Percentiles rank a stretch among this genome's conserved stretches.
These are phyloP conservation scores for Mormyrus lacerda DNA, from an alignment of 2,113 vertebrate genomes.

Conservation along the genomic window DNA sequence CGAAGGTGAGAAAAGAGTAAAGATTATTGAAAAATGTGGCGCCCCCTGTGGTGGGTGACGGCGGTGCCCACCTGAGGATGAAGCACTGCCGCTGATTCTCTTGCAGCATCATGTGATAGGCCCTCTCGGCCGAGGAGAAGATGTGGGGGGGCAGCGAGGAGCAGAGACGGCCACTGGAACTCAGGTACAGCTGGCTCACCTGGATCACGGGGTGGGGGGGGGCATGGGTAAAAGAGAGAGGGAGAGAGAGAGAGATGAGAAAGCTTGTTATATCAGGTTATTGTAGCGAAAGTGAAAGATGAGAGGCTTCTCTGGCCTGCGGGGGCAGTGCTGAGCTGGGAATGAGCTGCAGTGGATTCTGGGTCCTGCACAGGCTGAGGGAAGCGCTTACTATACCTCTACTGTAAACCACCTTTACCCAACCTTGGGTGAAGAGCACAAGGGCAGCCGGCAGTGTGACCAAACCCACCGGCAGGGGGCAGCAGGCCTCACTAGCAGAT, in stretches of 20 bases:
- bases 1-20: background rate
- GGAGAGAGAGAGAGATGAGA: background rate
- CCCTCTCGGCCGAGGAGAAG: conserved; percentile 85
- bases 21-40: background rate
- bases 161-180: conserved; percentile 70
- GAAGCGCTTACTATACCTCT: background rate
- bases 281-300: background rate
- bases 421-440: background rate
- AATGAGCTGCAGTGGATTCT: background rate
- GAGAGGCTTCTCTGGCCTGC: background rate
- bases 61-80: conserved; percentile 75
- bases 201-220: conserved; percentile 34
- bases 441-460: background rate
- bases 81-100: conserved; percentile 81
- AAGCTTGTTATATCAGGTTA: background rate
- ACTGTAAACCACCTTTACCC: background rate
- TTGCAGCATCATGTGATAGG: conserved; percentile 85
- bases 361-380: background rate
- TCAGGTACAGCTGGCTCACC: conserved; percentile 89
- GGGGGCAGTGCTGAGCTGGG: background rate
- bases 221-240: background rate
- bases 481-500: background rate
- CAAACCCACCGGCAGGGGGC: background rate
- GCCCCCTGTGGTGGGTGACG: background rate
- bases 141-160: conserved; percentile 88